Evolutionary conservation across 2,113 vertebrate species (phyloP), one percentile per base, ranked within the genome.

Genomic region (Microcebus lehilahytsara): DNA sequence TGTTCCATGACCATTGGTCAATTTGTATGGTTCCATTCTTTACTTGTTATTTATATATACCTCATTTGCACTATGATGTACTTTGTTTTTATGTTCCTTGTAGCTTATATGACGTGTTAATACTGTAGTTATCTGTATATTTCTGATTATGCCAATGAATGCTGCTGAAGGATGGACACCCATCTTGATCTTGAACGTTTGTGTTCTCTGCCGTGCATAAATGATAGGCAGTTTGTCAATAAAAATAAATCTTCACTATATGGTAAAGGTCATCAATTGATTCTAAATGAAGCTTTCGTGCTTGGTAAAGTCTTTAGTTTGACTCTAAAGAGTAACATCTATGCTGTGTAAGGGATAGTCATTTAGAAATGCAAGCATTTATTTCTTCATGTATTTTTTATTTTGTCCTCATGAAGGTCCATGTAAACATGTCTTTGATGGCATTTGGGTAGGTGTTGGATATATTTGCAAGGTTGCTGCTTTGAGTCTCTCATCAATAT

Each of bases 231-330:
- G 42, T 69, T 87, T 96, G 53, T 95, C 51, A 71, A 42, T 46
- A 90, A 51, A 75, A 75, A 49, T 66, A 90, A 60, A 80, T 51
- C 16, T 72, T 95, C 27, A 75, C n/a, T 75, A 0, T 67, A 80
- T 92, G 53, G 64, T 51, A 94, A 90, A 49, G 19, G 5, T 85
- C 27, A 77, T 16, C 19, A 46, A 1, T 93, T 77, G 27, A 3
- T 91, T 96, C 84, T 77, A 40, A 95, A 91, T 94, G 72, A 77
- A 93, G 51, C 17, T 91, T 79, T 71, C 92, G 9, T 92, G 37
- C 27, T 64, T 78, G 34, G 9, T 88, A 75, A 49, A 81, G 4
- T 77, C 72, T 91, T 93, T 27, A 86, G 30, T 77, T 80, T 93
- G 25, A 85, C 30, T 84, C 27, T 71, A 30, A 80, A 72, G 27